Evolutionary conservation across 2,888 invertebrate genomes (phyloP).

Genomic region (Plusia festucae): DNA sequence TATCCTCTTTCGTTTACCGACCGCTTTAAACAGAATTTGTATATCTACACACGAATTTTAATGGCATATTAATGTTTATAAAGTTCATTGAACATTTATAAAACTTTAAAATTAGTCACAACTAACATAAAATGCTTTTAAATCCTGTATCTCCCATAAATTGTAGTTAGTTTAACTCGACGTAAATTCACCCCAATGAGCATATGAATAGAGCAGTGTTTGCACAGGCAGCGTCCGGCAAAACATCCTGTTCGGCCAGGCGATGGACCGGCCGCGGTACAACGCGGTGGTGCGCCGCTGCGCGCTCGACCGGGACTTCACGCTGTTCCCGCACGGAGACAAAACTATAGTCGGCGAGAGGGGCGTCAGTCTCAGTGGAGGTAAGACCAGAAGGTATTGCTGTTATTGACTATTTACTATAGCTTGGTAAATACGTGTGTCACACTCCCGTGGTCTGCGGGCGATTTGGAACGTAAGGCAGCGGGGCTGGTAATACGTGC

Average conservation of each 20-base stretch:
- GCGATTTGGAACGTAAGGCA: too few relatives aligned
- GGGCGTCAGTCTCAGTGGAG: constrained; percentile 95
- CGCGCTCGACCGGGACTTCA: constrained; percentile 93
- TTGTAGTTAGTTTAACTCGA: too few relatives aligned
- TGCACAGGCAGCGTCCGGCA: constrained; percentile 93
- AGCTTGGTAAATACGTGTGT: too few relatives aligned
- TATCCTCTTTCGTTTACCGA: not conserved
- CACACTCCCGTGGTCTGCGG: too few relatives aligned
- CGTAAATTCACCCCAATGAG: not conserved
- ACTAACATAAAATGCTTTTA: too few relatives aligned
- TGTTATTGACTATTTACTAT: not conserved
- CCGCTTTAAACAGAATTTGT: too few relatives aligned
- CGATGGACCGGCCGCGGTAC: constrained; percentile 91
- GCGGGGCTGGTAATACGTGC: too few relatives aligned
- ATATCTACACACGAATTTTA: too few relatives aligned
- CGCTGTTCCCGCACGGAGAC: constrained; percentile 94
- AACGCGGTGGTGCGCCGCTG: constrained; percentile 92
- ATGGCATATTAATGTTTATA: too few relatives aligned
- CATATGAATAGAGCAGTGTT: not conserved
- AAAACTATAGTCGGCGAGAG: constrained; percentile 96
- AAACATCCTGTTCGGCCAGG: constrained; percentile 97
- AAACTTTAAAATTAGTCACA: too few relatives aligned
- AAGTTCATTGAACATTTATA: too few relatives aligned
- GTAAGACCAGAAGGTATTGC: constrained; percentile 79
- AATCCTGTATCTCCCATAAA: too few relatives aligned